Evolutionary conservation across 2,797 vertebrate species (phyloP), one percentile per base, ranked within the genome.

Genomic region (Delichon dasypus): DNA sequence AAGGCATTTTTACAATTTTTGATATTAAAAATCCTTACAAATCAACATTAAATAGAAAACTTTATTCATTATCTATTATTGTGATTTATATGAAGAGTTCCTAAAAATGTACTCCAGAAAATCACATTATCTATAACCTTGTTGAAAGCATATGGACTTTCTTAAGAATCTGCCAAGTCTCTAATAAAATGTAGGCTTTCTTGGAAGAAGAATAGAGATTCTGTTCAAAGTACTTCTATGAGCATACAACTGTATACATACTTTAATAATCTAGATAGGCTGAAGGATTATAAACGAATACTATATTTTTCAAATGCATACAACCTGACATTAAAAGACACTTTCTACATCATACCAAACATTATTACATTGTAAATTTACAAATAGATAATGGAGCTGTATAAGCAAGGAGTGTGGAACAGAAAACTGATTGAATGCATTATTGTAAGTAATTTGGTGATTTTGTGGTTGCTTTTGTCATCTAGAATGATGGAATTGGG

Each of bases 141-240:
- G 75, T 11, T 72, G 62, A 77, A 87, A 10, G 16, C 1, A 1
- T 44, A 66, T 42, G 42, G 61, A 50, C 17, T 51, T 64, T 67
- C 32, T 68, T 50, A 67, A 65, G 58, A 77, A 64, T 67, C 32
- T 91, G 42, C 36, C 44, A 84, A 75, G 32, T 44, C n/a, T 47
- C 21, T 67, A 77, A 79, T 42, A 82, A 93, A 86, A 66, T 5
- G 34, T 5, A 95, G 61, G 23, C 21, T 71, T 75, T 90, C 72
- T 79, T 93, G 71, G 62, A 95, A 92, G 53, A 27, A 74, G 71
- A 90, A 88, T 89, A 87, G 89, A 81, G 54, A 76, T 74, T 87
- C 73, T 86, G 11, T 50, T 84, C 30, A 45, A 94, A 92, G n/a
- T 57, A 76, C 23, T 79, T 74, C 27, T 61, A 77, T 21, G 51